These are phyloP conservation scores for Teinopalpus imperialis DNA, from an alignment of 2,888 invertebrate species.

Conservation along the genomic window DNA sequence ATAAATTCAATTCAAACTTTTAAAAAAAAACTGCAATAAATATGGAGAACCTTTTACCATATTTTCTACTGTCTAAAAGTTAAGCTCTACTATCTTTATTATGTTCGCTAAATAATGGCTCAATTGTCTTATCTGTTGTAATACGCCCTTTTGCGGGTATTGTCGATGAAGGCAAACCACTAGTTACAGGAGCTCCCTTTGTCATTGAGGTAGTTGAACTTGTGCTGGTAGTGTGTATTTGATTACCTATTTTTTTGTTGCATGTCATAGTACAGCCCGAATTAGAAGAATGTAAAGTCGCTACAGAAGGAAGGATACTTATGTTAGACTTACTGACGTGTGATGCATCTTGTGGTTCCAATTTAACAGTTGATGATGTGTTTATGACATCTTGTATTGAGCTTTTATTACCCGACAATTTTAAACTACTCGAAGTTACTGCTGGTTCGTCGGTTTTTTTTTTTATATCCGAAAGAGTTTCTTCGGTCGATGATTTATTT, in stretches of 20 bases:
- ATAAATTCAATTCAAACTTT: neutral
- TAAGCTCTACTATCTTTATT: slow-evolving; percentile 44
- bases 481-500: slow-evolving; percentile 25
- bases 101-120: slow-evolving; percentile 23
- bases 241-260: slow-evolving; percentile 3
- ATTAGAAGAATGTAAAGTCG: neutral
- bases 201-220: neutral
- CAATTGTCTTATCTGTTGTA: slow-evolving; percentile 29
- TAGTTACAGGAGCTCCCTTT: slow-evolving; percentile 2
- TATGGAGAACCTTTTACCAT: slow-evolving; percentile 11
- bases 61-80: slow-evolving; percentile 31
- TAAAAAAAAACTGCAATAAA: slow-evolving; percentile 14
- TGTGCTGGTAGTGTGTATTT: neutral
- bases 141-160: slow-evolving; percentile 21
- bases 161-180: slow-evolving; percentile 1
- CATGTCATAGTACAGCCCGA: neutral
- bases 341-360: neutral
- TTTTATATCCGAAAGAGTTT: slow-evolving; percentile 25
- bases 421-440: slow-evolving; percentile 12
- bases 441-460: slow-evolving; percentile 24
- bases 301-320: neutral
- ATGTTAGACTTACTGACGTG: slow-evolving; percentile 3
- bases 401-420: slow-evolving; percentile 7
- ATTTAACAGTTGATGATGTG: slow-evolving; percentile 5
- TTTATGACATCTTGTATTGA: neutral